Base-by-base conservation (phyloP, 2,888 invertebrate genomes). In the Diarsia brunnea region DNA sequence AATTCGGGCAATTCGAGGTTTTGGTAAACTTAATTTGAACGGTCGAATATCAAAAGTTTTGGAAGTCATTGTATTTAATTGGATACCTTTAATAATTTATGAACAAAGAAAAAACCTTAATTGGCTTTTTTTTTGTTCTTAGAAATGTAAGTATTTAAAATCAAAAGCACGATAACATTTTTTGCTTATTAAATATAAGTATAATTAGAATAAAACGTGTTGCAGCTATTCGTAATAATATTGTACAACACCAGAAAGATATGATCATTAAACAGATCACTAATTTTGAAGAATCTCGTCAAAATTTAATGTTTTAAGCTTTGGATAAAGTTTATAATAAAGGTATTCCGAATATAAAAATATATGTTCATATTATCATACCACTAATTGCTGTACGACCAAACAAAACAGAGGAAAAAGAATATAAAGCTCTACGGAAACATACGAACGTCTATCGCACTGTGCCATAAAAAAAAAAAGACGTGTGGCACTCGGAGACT, bases 401-500 rank as follows among this genome's bases (percentile, higher is more conserved):
- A 38, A 76, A 61, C 31, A 75, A 16, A 75, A 45, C 38, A 49
- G n/a, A n/a, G 27, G 14, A 16, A 43, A 63, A 63, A n/a, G 53
- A 27, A 19, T n/a, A 31, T 31, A 31, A n/a, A n/a, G n/a, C n/a
- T n/a, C n/a, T n/a, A n/a, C n/a, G n/a, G n/a, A n/a, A n/a, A n/a
- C n/a, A n/a, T n/a, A n/a, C n/a, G n/a, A n/a, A n/a, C n/a, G n/a
- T n/a, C n/a, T n/a, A n/a, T n/a, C n/a, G n/a, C n/a, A n/a, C n/a
- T n/a, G n/a, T n/a, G n/a, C n/a, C n/a, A n/a, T n/a, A n/a, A n/a
- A n/a, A n/a, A n/a, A n/a, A n/a, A n/a, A n/a, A n/a, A n/a, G n/a
- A n/a, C n/a, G n/a, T n/a, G n/a, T n/a, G n/a, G n/a, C n/a, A n/a
- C n/a, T n/a, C n/a, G n/a, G n/a, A n/a, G n/a, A n/a, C n/a, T n/a